These are phyloP conservation scores for Eulemur macaco DNA, from an alignment of 2,113 vertebrate genomes.

Conservation along the genomic window DNA sequence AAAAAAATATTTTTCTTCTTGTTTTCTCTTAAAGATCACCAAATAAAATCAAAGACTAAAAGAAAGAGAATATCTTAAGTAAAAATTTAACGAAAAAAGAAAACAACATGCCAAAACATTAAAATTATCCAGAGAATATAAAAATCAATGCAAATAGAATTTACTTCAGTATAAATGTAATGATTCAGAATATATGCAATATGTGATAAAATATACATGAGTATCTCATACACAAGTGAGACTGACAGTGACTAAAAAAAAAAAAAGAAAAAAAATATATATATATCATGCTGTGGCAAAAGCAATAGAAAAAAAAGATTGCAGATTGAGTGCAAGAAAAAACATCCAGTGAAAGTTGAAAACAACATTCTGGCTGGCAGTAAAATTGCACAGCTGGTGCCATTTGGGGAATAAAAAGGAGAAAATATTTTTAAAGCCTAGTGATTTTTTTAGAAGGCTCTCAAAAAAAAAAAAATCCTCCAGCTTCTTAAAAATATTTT, in stretches of 20 bases:
- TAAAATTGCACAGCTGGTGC: conserved; percentile 53
- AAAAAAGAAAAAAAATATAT: not conserved
- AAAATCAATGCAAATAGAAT: not conserved
- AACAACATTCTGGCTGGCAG: conserved; percentile 50
- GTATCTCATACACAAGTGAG: no score
- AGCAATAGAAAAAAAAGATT: conserved; percentile 16
- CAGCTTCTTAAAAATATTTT: conserved; percentile 13
- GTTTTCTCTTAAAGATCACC: not conserved
- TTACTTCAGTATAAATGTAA: not conserved
- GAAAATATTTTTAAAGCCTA: conserved; percentile 56
- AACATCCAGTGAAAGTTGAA: conserved; percentile 7
- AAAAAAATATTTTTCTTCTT: not conserved
- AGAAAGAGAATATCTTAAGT: not conserved
- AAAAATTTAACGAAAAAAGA: not conserved
- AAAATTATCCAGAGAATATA: not conserved
- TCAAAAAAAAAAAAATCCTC: not conserved
- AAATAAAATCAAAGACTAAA: conserved; percentile 50
- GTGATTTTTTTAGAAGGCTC: conserved; percentile 22
- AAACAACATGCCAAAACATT: conserved; percentile 11
- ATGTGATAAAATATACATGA: conserved; percentile 24
- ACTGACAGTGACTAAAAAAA: no score
- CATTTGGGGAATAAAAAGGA: conserved; percentile 48
- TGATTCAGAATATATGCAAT: not conserved
- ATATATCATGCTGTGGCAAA: conserved; percentile 17
- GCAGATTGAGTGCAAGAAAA: not conserved